These are phyloP conservation scores for Pelvicachromis taeniatus DNA, from an alignment of 2,113 vertebrate genomes.

Conservation along the genomic window DNA sequence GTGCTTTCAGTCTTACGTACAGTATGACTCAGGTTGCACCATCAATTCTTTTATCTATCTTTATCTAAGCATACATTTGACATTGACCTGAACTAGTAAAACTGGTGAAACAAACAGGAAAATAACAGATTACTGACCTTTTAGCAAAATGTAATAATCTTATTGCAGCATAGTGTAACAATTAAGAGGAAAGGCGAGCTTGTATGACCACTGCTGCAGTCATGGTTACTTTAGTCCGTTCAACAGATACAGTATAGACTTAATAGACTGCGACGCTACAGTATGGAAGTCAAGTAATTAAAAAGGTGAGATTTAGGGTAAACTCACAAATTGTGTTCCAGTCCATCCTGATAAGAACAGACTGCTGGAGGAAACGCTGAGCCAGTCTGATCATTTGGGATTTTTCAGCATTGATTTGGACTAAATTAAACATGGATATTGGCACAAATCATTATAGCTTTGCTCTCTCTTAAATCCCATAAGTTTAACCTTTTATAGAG, in stretches of 20 bases:
- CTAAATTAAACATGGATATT: background rate
- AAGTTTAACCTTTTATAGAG: background rate
- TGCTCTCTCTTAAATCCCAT: background rate
- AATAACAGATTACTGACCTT: constrained; percentile 30
- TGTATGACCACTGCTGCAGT: background rate
- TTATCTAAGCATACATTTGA: background rate
- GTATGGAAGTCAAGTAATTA: background rate
- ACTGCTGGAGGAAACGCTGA: background rate
- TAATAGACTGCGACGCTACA: background rate
- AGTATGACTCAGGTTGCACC: background rate
- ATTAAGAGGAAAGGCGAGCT: background rate
- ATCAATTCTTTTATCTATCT: background rate
- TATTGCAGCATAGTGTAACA: constrained; percentile 30
- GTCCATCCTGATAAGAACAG: background rate
- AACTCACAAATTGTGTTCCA: background rate
- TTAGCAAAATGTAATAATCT: background rate
- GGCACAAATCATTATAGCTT: background rate
- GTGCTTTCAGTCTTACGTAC: too few relatives aligned
- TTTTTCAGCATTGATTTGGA: background rate
- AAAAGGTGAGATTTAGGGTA: background rate
- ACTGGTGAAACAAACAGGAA: background rate
- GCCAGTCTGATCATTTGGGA: background rate
- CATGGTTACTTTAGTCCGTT: background rate
- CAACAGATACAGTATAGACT: background rate
- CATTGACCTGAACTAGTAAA: background rate